Percentiles rank a stretch among this genome's conserved stretches.
These are phyloP conservation scores for Saccostrea cuccullata DNA, from an alignment of 1,140 invertebrate species.

Conservation along the genomic window DNA sequence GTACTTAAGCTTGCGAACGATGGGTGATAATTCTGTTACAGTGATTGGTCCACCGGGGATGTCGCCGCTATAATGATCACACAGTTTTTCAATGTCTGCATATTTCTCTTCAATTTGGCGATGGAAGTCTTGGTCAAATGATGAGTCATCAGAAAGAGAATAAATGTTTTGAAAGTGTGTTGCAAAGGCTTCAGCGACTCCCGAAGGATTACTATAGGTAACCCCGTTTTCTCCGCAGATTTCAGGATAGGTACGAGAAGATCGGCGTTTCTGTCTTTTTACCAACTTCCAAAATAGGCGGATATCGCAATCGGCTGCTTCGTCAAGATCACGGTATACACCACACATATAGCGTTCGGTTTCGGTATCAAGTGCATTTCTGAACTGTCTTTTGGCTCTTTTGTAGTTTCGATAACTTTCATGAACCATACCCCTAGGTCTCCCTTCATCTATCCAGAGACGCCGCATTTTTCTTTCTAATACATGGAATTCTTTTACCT, in stretches of 20 bases:
- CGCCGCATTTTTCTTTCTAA: neutral
- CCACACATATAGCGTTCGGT: neutral
- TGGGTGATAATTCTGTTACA: neutral
- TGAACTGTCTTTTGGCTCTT: neutral
- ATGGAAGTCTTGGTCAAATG: no score
- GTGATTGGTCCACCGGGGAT: neutral
- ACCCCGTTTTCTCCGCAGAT: no score
- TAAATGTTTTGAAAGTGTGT: no score
- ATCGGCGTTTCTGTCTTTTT: neutral
- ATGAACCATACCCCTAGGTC: neutral
- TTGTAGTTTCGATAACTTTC: neutral
- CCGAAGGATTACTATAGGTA: no score
- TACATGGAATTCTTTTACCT: slow-evolving; percentile 30
- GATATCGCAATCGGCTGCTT: no score
- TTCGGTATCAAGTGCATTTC: neutral
- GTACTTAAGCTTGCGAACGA: neutral
- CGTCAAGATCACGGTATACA: no score
- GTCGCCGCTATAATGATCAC: no score
- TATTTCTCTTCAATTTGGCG: no score
- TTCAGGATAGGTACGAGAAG: neutral
- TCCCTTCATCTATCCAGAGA: neutral
- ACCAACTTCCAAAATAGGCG: no score
- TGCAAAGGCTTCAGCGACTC: no score
- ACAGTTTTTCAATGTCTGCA: no score
- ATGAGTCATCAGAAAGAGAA: no score